Percentiles rank a stretch among this genome's conserved stretches.
phyloP scores from a whole-genome alignment of 2,797 vertebrate species.

The Falco naumanni region DNA sequence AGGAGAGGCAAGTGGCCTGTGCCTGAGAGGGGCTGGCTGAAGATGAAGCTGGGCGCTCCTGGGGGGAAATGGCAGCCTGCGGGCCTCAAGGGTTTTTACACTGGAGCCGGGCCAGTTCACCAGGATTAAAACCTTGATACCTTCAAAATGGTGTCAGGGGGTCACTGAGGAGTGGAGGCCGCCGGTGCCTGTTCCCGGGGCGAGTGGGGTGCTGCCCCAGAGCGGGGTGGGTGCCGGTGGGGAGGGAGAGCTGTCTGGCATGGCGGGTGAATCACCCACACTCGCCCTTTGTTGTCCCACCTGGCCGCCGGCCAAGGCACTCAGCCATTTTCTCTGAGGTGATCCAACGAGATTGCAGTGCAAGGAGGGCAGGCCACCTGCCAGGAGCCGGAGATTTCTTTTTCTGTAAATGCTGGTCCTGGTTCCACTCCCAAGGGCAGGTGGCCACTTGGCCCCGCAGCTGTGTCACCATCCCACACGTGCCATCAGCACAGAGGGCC shows the following conservation, averaged over 20 bases:
- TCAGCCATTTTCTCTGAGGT: slow-evolving; percentile 24
- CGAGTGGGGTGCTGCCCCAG: rapidly evolving
- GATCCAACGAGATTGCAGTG: rapidly evolving
- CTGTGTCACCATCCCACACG: not conserved
- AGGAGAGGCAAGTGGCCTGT: rapidly evolving
- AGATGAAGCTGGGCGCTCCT: rapidly evolving
- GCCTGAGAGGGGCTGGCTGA: not conserved
- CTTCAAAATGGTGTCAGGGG: not conserved
- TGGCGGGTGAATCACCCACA: rapidly evolving
- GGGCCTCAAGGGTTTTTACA: not conserved
- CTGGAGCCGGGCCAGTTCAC: not conserved
- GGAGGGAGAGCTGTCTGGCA: not conserved
- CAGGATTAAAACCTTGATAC: not conserved
- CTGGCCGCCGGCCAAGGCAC: not conserved
- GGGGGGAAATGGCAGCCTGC: too few relatives aligned
- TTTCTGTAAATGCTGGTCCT: not conserved
- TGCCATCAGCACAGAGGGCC: not conserved
- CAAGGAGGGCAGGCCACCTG: not conserved
- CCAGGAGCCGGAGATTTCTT: not conserved
- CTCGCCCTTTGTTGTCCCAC: not conserved
- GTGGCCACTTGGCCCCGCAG: rapidly evolving
- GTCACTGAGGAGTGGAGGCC: rapidly evolving
- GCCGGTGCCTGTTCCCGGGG: rapidly evolving
- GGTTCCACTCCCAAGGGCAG: not conserved
- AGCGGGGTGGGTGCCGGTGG: rapidly evolving